Evolutionary conservation across 2,888 invertebrate species (phyloP).

Genomic region (Deladenus siricidicola): DNA sequence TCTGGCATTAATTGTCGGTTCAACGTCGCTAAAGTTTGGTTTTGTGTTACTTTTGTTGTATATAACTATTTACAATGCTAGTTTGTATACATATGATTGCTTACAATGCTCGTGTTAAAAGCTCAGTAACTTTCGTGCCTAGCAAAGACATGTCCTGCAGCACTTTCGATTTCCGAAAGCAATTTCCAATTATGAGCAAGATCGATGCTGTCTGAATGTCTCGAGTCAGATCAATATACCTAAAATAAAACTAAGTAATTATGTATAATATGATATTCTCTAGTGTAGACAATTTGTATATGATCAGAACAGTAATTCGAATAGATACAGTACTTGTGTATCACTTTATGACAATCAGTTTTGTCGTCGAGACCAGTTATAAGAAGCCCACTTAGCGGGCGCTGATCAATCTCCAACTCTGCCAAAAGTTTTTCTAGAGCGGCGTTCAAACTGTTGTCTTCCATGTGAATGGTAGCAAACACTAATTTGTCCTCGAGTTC

Average conservation of each 20-base stretch:
- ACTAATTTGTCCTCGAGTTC: constrained; percentile 21
- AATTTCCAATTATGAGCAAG: constrained; percentile 20
- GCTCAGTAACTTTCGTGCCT: constrained; percentile 10
- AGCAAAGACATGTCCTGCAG: constrained; percentile 7
- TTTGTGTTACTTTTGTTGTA: background rate
- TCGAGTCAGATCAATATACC: constrained; percentile 20
- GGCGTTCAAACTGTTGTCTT: constrained; percentile 18
- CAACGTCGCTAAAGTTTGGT: constrained; percentile 2
- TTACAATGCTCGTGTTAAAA: constrained; percentile 15
- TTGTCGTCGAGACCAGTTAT: constrained; percentile 26
- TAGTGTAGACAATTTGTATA: too few relatives aligned
- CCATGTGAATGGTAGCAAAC: constrained; percentile 29
- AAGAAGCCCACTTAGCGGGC: constrained; percentile 18
- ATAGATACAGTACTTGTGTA: constrained; percentile 12
- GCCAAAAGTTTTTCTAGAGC: constrained; percentile 14
- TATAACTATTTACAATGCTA: background rate
- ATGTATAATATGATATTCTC: too few relatives aligned
- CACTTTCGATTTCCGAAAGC: constrained; percentile 14
- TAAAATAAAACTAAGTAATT: too few relatives aligned
- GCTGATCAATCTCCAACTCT: constrained; percentile 1
- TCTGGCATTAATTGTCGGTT: constrained; percentile 1
- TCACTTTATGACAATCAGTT: constrained; percentile 9
- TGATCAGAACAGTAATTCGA: background rate
- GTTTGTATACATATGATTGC: too few relatives aligned
- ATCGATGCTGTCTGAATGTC: constrained; percentile 24